These are phyloP conservation scores for Drosophila parthenogenetica DNA, from an alignment of 2,888 invertebrate genomes.

Conservation along the genomic window DNA sequence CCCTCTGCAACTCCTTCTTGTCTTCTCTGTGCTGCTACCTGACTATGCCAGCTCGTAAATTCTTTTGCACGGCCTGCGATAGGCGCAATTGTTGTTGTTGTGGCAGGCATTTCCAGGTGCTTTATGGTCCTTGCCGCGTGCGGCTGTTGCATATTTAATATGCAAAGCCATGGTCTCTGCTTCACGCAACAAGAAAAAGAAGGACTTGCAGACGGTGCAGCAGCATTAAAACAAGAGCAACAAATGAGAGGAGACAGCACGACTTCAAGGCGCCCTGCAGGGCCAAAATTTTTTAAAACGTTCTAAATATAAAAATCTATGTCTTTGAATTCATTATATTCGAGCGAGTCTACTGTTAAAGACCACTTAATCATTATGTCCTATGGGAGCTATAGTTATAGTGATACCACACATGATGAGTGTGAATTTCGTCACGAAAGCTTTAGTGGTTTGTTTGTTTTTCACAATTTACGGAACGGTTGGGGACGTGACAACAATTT, in stretches of 20 bases:
- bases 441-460: too few relatives aligned
- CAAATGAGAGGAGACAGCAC: not conserved
- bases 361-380: too few relatives aligned
- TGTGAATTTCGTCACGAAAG: too few relatives aligned
- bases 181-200: conserved; percentile 31
- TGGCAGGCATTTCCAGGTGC: conserved; percentile 74
- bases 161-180: conserved; percentile 74
- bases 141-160: conserved; percentile 76
- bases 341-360: too few relatives aligned
- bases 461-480: too few relatives aligned
- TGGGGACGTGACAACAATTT: too few relatives aligned
- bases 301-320: too few relatives aligned
- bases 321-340: too few relatives aligned
- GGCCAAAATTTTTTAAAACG: too few relatives aligned
- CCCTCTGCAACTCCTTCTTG: conserved; percentile 5
- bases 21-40: conserved; percentile 13
- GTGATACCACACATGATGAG: too few relatives aligned
- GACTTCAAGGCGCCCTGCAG: too few relatives aligned
- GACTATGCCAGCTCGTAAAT: conserved; percentile 62
- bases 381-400: too few relatives aligned
- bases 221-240: conserved; percentile 23
- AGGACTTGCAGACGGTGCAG: conserved; percentile 58
- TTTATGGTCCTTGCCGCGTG: conserved; percentile 76
- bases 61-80: conserved; percentile 64
- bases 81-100: conserved; percentile 50